Conservation (phyloP, 2,113 vertebrate genomes). For the Gadus macrocephalus region DNA sequence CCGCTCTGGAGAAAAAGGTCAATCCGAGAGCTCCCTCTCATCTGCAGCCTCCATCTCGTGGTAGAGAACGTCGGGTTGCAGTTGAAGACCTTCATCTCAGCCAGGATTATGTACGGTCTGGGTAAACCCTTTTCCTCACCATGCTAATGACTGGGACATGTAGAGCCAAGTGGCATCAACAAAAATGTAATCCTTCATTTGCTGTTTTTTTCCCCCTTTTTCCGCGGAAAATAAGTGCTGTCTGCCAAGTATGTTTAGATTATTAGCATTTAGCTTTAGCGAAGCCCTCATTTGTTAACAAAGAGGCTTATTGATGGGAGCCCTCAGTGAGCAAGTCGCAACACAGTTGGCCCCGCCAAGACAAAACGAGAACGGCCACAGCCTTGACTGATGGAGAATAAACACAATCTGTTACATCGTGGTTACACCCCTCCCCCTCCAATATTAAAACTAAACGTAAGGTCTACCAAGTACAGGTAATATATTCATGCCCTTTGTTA, state of each 20-base stretch:
- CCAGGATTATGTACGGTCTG: constrained; percentile 54
- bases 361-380: background rate
- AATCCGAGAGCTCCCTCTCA: constrained; percentile 56
- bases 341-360: constrained; percentile 28
- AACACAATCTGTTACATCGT: background rate
- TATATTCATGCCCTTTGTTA: too few species aligned
- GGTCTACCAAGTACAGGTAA: too few species aligned
- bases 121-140: constrained; percentile 58
- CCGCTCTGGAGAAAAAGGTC: constrained; percentile 49
- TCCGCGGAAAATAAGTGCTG: background rate
- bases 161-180: constrained; percentile 50
- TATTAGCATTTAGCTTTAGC: constrained; percentile 48
- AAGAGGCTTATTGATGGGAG: constrained; percentile 44
- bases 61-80: constrained; percentile 49
- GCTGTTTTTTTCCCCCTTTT: background rate
- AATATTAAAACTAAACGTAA: too few species aligned
- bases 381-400: background rate
- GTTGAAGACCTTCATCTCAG: constrained; percentile 43
- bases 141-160: constrained; percentile 51
- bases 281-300: constrained; percentile 54
- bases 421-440: too few species aligned
- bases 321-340: constrained; percentile 45
- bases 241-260: constrained; percentile 37
- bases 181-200: constrained; percentile 51
- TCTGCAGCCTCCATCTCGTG: constrained; percentile 51